Evolutionary conservation across 1,140 invertebrate genomes (phyloP).

Genomic region (Liolophura sinensis): DNA sequence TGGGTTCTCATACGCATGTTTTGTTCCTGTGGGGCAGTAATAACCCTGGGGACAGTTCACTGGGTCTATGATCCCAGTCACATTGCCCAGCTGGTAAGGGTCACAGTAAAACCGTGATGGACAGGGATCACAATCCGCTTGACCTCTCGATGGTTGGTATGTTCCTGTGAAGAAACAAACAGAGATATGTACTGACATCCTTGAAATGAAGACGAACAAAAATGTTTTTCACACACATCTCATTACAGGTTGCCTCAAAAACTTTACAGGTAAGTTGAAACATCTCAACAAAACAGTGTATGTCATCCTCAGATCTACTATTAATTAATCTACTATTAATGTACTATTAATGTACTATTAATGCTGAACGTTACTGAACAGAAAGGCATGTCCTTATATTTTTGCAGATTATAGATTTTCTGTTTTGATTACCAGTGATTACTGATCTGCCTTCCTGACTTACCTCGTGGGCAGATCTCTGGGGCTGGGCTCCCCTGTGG

Average conservation of each 20-base stretch:
- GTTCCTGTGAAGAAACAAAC: constrained; percentile 26
- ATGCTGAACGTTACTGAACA: too few relatives aligned
- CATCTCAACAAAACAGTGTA: too few relatives aligned
- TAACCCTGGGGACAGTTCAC: constrained; percentile 39
- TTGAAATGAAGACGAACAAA: constrained; percentile 3
- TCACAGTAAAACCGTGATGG: constrained; percentile 45
- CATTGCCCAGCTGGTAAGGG: constrained; percentile 43
- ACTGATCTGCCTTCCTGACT: neutral
- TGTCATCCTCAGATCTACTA: neutral
- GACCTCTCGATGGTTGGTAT: constrained; percentile 29
- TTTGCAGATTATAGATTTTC: too few relatives aligned
- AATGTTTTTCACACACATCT: too few relatives aligned
- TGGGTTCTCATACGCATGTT: constrained; percentile 36
- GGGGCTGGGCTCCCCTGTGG: constrained; percentile 39
- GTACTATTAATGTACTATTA: too few relatives aligned
- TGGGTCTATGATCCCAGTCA: constrained; percentile 42
- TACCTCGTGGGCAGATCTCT: constrained; percentile 42
- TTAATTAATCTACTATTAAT: neutral
- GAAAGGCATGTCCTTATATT: too few relatives aligned
- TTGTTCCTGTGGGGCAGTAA: constrained; percentile 45
- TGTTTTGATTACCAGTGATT: too few relatives aligned
- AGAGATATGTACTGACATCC: neutral
- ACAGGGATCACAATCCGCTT: constrained; percentile 36
- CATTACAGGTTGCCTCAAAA: too few relatives aligned
- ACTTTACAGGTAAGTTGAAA: too few relatives aligned